Base-by-base conservation (phyloP, 2,113 vertebrate species). In the Synodontis membranacea region DNA sequence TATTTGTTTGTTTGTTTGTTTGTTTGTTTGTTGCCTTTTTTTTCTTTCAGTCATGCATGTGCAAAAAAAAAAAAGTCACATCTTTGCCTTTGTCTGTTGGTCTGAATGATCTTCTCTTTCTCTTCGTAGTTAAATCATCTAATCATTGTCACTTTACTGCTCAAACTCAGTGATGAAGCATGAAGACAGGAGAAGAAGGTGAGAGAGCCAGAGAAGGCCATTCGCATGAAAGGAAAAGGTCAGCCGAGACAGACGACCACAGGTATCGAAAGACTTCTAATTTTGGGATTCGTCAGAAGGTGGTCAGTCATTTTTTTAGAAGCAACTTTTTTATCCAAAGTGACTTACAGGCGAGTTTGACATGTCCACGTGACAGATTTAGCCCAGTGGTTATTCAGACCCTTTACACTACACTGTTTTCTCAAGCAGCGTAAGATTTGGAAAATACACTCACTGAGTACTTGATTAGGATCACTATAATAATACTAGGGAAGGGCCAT, bases 111-210 rank as follows among this genome's bases (percentile, higher is more conserved):
- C 0, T 66, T 64, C 5, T 83, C 15, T 42, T 34, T 42, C 39
- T 84, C 9, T 19, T 75, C 42, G 50, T 6, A 70, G 19, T 1
- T 52, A 23, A 37, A 23, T 23, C 17, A 5, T 23, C 23, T 28
- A 17, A 62, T 68, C 31, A 37, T 74, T 21, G 1, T 15, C 31
- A 37, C 52, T 2, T 2, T 66, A 25, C 11, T 31, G 19, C 19
- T 78, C 6, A 31, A 75, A 54, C 58, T 56, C 62, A 23, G 34
- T 34, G 82, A 91, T 89, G 87, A 89, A 88, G 42, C 58, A 54
- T 83, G 50, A 82, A 74, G 5, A 37, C 46, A 28, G 50, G 50
- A 23, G 54, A 62, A 15, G 54, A 72, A 15, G 48, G 81, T 37
- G 83, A 82, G 28, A 82, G 37, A 68, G 46, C 52, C 0, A 19